Base-by-base conservation (phyloP, 2,888 invertebrate species). In the Mimumesa dahlbomi region DNA sequence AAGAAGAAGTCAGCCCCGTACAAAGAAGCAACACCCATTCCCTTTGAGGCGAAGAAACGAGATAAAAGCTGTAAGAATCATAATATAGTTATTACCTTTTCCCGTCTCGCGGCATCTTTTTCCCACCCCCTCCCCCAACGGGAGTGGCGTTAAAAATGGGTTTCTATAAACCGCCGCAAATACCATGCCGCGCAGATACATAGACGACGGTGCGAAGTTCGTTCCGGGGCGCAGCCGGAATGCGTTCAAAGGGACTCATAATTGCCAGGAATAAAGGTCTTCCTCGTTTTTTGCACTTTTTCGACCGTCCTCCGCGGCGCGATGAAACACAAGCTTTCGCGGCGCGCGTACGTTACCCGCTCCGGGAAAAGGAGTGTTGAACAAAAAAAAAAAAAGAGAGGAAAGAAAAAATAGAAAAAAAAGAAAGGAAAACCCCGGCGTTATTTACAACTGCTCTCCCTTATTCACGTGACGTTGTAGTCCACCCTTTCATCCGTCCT, bases 191-290 rank as follows among this genome's bases (percentile, higher is more conserved):
- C 18, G 31, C 9, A 38, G 11, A 2, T 13, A 13, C 38, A 46
- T 31, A 48, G 40, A 40, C 40, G 52, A n/a, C 40, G 52, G 14
- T 25, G 52, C 31, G 52, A 36, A 21, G 13, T 36, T 36, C 22
- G 43, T 25, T 16, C n/a, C 38, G 29, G 36, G 18, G 11, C 43
- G 36, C 40, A 29, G 57, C 25, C 21, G 58, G 43, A 38, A 68
- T 52, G 25, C 34, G 42, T 29, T 68, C 82, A 82, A 82, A 84
- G 82, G 67, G 76, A 63, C 76, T 73, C 75, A 78, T 84, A 82
- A 84, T 84, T 84, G 79, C 76, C 73, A 58, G 69, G 77, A 75
- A 79, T 81, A 79, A 80, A 69, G 77, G 71, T 74, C 56, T 61
- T 69, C 64, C 62, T 73, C 63, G 56, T 31, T 50, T 73, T 77